phyloP scores from a whole-genome alignment of 2,797 vertebrate genomes.

The Pantherophis vulpinus region DNA sequence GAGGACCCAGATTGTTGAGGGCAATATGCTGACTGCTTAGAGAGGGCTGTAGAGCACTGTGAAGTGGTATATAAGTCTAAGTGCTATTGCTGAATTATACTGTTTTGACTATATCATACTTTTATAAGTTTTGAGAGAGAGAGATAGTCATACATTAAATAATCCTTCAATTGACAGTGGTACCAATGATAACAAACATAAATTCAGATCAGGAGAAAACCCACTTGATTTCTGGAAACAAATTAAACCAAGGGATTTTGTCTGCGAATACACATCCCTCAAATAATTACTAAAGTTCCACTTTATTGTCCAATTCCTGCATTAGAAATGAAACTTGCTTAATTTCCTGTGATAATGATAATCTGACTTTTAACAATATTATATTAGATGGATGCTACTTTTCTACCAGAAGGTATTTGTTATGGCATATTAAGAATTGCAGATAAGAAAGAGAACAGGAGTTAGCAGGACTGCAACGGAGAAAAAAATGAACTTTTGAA shows the following conservation, averaged over 20 bases:
- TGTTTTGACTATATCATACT: background rate
- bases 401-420: background rate
- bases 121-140: background rate
- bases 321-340: background rate
- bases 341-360: background rate
- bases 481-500: background rate
- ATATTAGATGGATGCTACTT: background rate
- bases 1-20: too few relatives aligned
- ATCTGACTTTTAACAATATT: background rate
- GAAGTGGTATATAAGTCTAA: too few relatives aligned
- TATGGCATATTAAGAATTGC: background rate
- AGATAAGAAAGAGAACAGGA: background rate
- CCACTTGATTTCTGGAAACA: background rate
- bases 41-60: too few relatives aligned
- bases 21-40: too few relatives aligned
- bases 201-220: background rate
- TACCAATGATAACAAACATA: background rate
- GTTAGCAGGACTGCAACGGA: background rate
- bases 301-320: background rate
- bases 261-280: background rate
- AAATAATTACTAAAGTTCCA: background rate
- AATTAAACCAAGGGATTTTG: background rate
- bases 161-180: background rate
- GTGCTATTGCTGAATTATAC: background rate
- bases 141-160: background rate